A percentile compares a stretch with the other conserved stretches of the same genome.
Evolutionary conservation across 2,888 invertebrate genomes (phyloP).

Genomic region (Volucella inflata): DNA sequence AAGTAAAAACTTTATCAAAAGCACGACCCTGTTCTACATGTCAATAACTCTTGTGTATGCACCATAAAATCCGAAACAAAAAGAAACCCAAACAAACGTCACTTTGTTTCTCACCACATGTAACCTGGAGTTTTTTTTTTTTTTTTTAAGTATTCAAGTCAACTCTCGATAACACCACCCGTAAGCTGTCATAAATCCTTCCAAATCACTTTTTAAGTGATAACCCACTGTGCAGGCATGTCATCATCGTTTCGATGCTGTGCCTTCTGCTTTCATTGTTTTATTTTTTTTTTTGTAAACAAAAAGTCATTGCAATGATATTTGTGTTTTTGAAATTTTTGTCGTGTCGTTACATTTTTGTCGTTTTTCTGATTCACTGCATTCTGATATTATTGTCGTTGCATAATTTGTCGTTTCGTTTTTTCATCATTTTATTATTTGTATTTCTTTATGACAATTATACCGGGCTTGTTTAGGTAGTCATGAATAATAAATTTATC

Average conservation of each 20-base stretch:
- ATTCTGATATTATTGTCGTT: conserved; percentile 30
- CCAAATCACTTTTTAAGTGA: conserved; percentile 41
- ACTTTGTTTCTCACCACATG: neutral
- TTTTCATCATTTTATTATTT: conserved; percentile 11
- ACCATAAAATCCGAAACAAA: neutral
- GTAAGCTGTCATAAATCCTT: conserved; percentile 27
- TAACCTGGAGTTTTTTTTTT: conserved; percentile 2
- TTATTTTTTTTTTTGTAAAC: no score
- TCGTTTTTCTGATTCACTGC: conserved; percentile 1
- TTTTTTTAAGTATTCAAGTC: conserved; percentile 14
- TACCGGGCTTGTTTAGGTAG: conserved; percentile 22
- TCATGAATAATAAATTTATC: conserved; percentile 39
- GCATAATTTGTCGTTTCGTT: conserved; percentile 34
- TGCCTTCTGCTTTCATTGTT: no score
- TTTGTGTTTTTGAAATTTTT: no score
- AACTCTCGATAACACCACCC: conserved; percentile 17
- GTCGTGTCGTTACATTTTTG: no score
- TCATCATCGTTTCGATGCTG: neutral
- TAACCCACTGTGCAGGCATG: conserved; percentile 22
- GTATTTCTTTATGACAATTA: conserved; percentile 18
- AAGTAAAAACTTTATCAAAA: no score
- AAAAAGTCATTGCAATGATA: no score
- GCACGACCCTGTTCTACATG: no score
- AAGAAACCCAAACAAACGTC: neutral
- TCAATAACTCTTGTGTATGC: no score